A percentile compares a stretch with the other conserved stretches of the same genome.
These are phyloP conservation scores for Anguilla megastoma DNA, from an alignment of 2,797 vertebrate genomes.

Conservation along the genomic window DNA sequence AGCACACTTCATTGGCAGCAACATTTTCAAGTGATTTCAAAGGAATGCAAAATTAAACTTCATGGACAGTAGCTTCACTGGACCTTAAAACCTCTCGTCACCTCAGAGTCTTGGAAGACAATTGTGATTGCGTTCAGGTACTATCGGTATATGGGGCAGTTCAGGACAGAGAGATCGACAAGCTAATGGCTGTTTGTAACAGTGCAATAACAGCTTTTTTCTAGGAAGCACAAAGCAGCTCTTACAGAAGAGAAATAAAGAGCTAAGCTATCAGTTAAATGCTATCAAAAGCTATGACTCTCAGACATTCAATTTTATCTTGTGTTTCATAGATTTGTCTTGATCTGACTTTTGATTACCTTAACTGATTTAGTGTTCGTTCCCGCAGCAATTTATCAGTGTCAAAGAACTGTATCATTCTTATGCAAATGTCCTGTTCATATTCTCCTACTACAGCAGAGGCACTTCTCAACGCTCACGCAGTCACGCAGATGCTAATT, in stretches of 20 bases:
- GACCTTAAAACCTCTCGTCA: not conserved
- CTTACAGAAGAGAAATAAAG: slow-evolving; percentile 25
- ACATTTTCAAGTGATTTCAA: slow-evolving; percentile 38
- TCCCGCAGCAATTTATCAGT: not conserved
- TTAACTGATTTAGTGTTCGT: not conserved
- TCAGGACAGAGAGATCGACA: not conserved
- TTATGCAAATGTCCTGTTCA: not conserved
- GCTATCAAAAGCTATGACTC: not conserved
- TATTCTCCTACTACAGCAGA: slow-evolving; percentile 10
- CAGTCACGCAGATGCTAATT: not conserved
- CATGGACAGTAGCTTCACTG: not conserved
- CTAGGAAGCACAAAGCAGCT: slow-evolving; percentile 35
- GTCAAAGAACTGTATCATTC: not conserved
- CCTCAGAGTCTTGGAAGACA: not conserved
- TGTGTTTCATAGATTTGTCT: slow-evolving; percentile 12
- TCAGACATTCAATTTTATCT: not conserved
- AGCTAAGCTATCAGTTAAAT: not conserved
- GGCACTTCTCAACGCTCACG: slow-evolving; percentile 27
- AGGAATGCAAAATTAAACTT: slow-evolving; percentile 40
- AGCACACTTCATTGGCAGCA: slow-evolving; percentile 28
- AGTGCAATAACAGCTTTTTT: slow-evolving; percentile 14
- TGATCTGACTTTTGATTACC: not conserved
- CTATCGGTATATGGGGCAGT: not conserved
- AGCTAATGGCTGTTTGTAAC: slow-evolving; percentile 9
- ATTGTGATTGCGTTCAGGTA: slow-evolving; percentile 9